These are phyloP conservation scores for Sebastes diploproa DNA, from an alignment of 2,797 vertebrate species.

Conservation along the genomic window DNA sequence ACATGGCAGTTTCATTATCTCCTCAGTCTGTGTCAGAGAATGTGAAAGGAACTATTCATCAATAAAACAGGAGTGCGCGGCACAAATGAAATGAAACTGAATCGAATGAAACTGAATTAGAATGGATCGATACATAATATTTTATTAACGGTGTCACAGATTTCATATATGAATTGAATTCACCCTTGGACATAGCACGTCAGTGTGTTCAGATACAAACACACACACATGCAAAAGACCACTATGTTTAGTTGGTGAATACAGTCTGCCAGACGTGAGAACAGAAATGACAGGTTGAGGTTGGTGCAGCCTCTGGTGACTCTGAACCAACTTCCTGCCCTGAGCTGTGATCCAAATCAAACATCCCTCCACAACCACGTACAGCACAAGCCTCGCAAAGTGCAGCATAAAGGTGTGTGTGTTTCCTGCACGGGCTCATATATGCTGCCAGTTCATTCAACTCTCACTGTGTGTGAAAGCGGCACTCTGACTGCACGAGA, in stretches of 20 bases:
- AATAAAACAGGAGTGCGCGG: too few relatives aligned
- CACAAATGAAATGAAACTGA: background rate
- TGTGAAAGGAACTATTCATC: background rate
- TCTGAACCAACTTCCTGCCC: conserved; percentile 37
- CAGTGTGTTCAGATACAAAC: background rate
- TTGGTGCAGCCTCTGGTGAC: conserved; percentile 21
- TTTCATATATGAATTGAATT: background rate
- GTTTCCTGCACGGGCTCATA: conserved; percentile 2
- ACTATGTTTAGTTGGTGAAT: background rate
- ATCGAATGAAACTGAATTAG: background rate
- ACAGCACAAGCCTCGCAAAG: background rate
- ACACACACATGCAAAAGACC: background rate
- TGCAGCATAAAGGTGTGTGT: background rate
- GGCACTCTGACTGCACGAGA: conserved; percentile 1
- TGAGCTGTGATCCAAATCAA: conserved; percentile 46
- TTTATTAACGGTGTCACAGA: background rate
- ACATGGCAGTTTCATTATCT: background rate
- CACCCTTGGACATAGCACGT: background rate
- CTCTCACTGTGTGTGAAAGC: background rate
- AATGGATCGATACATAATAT: background rate
- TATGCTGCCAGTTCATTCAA: background rate
- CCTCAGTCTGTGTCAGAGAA: background rate
- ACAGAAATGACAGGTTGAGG: background rate
- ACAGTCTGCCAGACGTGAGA: background rate
- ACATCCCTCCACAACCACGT: conserved; percentile 6